Evolutionary conservation across 1,140 invertebrate species (phyloP), one percentile per base, ranked within the genome.

Genomic region (Cyclargus thomasi): DNA sequence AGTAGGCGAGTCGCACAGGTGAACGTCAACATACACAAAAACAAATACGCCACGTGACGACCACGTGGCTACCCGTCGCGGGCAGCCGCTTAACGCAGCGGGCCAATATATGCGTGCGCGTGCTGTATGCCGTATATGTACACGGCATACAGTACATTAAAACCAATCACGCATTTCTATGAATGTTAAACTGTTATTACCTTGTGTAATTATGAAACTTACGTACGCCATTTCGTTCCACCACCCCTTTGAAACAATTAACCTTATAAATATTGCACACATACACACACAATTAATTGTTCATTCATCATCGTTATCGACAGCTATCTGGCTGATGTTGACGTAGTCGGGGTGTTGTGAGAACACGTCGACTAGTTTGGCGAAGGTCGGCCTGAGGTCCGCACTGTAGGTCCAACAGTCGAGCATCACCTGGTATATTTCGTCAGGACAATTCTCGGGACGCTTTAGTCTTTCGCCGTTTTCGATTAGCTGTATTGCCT

Each of bases 341-440:
- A 87, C 87, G 78, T 96, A 96, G 68, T 95, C 93, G 0, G 94
- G 93, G 82, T 94, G 93, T 8, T 92, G 92, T 2, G 94, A 93
- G 80, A 98, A 96, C 57, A 94, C 93, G 17, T 95, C 92, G 16
- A 95, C 93, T 16, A 99, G 92, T 76, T 96, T 93, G 59, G 92
- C 90, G 88, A 99, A 99, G 0, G 94, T 95, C 0, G 97, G 97
- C 69, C 98, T 88, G 23, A 94, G 90, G 57, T 94, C 92, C 0
- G 96, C 93, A 59, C 95, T 92, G 79, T 96, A 95, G 3, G 94
- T 92, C 98, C 98, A 99, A 86, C 98, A 99, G 80, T 94, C 94
- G 68, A 93, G 86, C 96, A 99, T 99, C 64, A 98, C 92, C 70
- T 94, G 89, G 85, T 97, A 99, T 47, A 97, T 94, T 70, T 96